Base-by-base conservation (phyloP, 2,888 invertebrate genomes). In the Trissoscelio sp. region DNA sequence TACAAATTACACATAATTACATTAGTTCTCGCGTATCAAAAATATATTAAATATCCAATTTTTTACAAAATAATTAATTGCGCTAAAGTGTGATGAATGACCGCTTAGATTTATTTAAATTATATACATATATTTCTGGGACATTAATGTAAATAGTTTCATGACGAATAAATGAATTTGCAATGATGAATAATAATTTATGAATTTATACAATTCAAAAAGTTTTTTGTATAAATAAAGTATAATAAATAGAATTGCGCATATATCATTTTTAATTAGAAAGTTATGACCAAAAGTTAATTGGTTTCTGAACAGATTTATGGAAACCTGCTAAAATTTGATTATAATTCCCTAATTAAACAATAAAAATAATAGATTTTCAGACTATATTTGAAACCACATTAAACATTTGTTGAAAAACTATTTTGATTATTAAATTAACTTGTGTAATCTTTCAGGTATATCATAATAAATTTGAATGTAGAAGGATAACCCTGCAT, bases 41-140 rank as follows among this genome's bases (percentile, higher is more conserved):
- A 78, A 78, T 78, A 78, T 78, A 78, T 78, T 78, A 66, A 60
- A 42, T 77, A 53, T 62, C 69, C 51, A 77, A 53, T 77, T 69
- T 44, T 51, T 53, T 72, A 72, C 75, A 75, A 75, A 67, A 4
- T 51, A 60, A 72, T 42, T 51, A 6, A 64, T 64, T 64, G 22
- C 11, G 44, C 53, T 72, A 55, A 55, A 31, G 11, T 39, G 18
- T 53, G 37, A 53, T 31, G 18, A 42, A 72, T 53, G 39, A 72
- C 51, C 31, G n/a, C n/a, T n/a, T n/a, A n/a, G 16, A n/a, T 48
- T 9, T 58, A 51, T 16, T n/a, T 42, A 39, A 72, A 72, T 60
- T 72, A 51, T 72, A 60, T 60, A 39, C 39, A 39, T 3, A 11
- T 39, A 34, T 34, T 11, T 9, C 5, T 44, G 9, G 20, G 7